Evolutionary conservation across 2,797 vertebrate genomes (phyloP).

Genomic region (Thunnus albacares): DNA sequence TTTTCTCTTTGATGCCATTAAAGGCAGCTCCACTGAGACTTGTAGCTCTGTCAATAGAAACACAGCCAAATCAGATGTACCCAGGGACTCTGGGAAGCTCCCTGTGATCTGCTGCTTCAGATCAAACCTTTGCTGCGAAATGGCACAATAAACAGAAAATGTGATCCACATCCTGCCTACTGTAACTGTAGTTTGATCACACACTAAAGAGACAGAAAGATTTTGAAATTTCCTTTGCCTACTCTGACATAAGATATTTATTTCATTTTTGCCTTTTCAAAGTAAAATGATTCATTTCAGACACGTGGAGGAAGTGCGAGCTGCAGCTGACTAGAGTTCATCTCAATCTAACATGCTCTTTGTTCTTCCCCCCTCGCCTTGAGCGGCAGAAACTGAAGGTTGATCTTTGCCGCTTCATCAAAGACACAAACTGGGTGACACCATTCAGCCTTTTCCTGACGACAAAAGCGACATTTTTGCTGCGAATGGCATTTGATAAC

Average conservation of each 20-base stretch:
- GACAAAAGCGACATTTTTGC: conserved; percentile 55
- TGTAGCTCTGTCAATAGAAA: conserved; percentile 65
- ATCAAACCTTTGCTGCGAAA: conserved; percentile 44
- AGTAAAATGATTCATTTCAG: conserved; percentile 35
- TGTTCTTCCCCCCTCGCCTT: conserved; percentile 45
- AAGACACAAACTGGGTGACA: conserved; percentile 47
- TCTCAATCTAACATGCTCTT: conserved; percentile 46
- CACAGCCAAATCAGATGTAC: conserved; percentile 69
- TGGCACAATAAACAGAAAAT: conserved; percentile 27
- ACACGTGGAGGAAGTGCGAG: conserved; percentile 23
- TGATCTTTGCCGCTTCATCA: conserved; percentile 65
- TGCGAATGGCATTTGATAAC: conserved; percentile 57
- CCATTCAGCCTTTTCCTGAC: conserved; percentile 49
- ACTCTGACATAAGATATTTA: conserved; percentile 20
- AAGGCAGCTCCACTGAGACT: conserved; percentile 59
- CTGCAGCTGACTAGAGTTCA: conserved; percentile 27
- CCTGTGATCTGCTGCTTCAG: conserved; percentile 52
- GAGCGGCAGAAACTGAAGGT: conserved; percentile 49
- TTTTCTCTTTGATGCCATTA: conserved; percentile 60
- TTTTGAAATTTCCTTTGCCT: not conserved
- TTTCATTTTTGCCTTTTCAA: conserved; percentile 34
- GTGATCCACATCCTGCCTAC: conserved; percentile 9
- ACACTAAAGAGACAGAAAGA: conserved; percentile 18
- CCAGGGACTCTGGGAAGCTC: conserved; percentile 59
- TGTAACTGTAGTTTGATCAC: conserved; percentile 35